A percentile compares a stretch with the other conserved stretches of the same genome.
Evolutionary conservation across 2,888 invertebrate species (phyloP).

Genomic region (Leucophenga montana): DNA sequence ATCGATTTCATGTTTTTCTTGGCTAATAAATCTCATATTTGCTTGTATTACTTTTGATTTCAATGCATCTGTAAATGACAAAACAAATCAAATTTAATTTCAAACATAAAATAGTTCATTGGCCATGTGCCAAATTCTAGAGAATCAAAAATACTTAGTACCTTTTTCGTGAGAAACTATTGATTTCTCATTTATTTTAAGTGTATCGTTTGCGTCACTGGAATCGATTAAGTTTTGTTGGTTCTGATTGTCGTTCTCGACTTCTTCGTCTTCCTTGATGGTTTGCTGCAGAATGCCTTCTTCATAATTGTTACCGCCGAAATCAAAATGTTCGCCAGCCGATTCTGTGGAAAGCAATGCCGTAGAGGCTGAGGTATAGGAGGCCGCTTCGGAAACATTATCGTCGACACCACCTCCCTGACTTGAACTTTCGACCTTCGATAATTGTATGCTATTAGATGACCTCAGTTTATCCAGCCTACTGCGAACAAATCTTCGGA

Average conservation of each 20-base stretch:
- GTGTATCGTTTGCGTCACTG: constrained; percentile 22
- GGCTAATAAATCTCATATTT: too few relatives aligned
- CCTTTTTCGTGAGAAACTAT: constrained; percentile 9
- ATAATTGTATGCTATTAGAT: constrained; percentile 35
- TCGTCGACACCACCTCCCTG: constrained; percentile 52
- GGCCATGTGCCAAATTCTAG: too few relatives aligned
- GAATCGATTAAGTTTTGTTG: not conserved
- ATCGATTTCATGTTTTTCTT: too few relatives aligned
- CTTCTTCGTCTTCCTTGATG: constrained; percentile 52
- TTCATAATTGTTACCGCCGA: constrained; percentile 44
- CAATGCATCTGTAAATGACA: not conserved
- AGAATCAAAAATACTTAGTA: not conserved
- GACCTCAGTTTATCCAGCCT: constrained; percentile 52
- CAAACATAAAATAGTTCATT: too few relatives aligned
- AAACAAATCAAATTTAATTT: not conserved
- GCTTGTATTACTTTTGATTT: not conserved
- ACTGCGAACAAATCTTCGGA: constrained; percentile 74
- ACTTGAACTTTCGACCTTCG: constrained; percentile 39
- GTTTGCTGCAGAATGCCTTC: constrained; percentile 51
- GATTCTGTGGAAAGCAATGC: constrained; percentile 62
- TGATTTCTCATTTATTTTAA: constrained; percentile 30
- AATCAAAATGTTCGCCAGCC: constrained; percentile 44
- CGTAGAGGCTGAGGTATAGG: constrained; percentile 65
- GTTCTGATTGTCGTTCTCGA: constrained; percentile 47
- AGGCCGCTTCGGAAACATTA: constrained; percentile 61